A percentile compares a stretch with the other conserved stretches of the same genome.
Evolutionary conservation across 37 sponge, comb jelly and placozoan species (phyloP).

Genomic region (Amphimedon queenslandica): DNA sequence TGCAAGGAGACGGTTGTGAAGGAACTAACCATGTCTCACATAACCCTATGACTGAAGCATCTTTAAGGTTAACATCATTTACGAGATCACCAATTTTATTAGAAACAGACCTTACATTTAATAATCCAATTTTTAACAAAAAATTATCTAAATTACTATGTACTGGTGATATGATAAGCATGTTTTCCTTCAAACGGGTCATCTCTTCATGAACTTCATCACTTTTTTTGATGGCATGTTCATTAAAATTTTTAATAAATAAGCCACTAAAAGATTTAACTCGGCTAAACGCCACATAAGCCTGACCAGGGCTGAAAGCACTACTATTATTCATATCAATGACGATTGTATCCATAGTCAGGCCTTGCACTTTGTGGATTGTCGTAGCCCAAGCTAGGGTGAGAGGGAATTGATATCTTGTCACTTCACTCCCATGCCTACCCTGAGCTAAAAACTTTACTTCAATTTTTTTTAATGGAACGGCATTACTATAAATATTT

Average conservation of each 20-base stretch:
- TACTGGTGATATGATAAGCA: not conserved
- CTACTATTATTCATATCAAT: slow-evolving; percentile 21
- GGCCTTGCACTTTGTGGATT: slow-evolving; percentile 41
- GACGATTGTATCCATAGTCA: slow-evolving; percentile 32
- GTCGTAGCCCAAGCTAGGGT: slow-evolving; percentile 34
- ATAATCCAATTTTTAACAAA: slow-evolving; percentile 13
- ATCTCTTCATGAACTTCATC: slow-evolving; percentile 11
- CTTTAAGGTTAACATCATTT: slow-evolving; percentile 4
- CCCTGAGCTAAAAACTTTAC: slow-evolving; percentile 22
- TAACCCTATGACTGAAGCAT: slow-evolving; percentile 11
- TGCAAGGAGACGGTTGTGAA: slow-evolving; percentile 17
- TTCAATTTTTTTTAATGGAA: slow-evolving; percentile 31
- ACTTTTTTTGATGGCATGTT: slow-evolving; percentile 14
- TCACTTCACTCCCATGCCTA: slow-evolving; percentile 30
- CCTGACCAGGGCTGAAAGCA: slow-evolving; percentile 25
- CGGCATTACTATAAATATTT: slow-evolving; percentile 8
- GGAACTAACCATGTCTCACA: slow-evolving; percentile 27
- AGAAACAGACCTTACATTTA: slow-evolving; percentile 38
- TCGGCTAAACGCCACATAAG: slow-evolving; percentile 39
- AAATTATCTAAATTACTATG: not conserved
- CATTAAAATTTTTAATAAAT: slow-evolving; percentile 24
- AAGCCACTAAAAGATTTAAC: slow-evolving; percentile 12
- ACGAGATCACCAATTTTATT: slow-evolving; percentile 13
- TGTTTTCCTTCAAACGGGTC: not conserved
- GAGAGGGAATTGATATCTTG: slow-evolving; percentile 37